Evolutionary conservation across 2,113 vertebrate species (phyloP), one percentile per base, ranked within the genome.

Genomic region (Mirza zaza): DNA sequence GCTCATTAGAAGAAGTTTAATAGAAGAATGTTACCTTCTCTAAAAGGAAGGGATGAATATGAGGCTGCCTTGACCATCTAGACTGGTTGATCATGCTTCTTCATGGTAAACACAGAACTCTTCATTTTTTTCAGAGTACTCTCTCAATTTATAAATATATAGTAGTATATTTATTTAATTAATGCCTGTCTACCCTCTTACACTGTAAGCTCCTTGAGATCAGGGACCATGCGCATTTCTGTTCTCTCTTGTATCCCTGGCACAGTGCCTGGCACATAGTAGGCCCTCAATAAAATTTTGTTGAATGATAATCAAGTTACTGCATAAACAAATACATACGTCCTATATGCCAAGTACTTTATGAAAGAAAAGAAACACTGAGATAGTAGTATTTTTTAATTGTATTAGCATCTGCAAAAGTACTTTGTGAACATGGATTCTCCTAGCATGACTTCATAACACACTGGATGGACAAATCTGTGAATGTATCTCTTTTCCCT

Each of bases 11-110:
- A 59, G 45, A 82, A 52, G 11, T 86, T 91, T 57, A 67, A 8
- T 68, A 94, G 45, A 92, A 89, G n/a, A 96, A 21, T 25, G 59
- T 86, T 92, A 42, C 25, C 45, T 91, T 85, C 36, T 95, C 15
- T 81, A 20, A 94, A 91, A 93, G 18, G 25, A 75, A 61, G 9
- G 42, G 20, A 85, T 57, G 32, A 75, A 39, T 70, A 21, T 45
- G 32, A 79, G 23, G 34, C 23, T 70, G 90, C 23, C 57, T 87
- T 85, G 65, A 90, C 34, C 52, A 71, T 68, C 50, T n/a, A 65
- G 27, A 81, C 55, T 42, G 11, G 23, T 87, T 34, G 8, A 18
- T 91, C 17, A 84, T 34, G 21, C 45, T 76, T 94, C 88, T 86
- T 75, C 68, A 1, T n/a, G 48, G 45, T 67, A 80, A 96, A 59